Conservation (phyloP, 2,113 vertebrate genomes). For the Smithornis capensis region DNA sequence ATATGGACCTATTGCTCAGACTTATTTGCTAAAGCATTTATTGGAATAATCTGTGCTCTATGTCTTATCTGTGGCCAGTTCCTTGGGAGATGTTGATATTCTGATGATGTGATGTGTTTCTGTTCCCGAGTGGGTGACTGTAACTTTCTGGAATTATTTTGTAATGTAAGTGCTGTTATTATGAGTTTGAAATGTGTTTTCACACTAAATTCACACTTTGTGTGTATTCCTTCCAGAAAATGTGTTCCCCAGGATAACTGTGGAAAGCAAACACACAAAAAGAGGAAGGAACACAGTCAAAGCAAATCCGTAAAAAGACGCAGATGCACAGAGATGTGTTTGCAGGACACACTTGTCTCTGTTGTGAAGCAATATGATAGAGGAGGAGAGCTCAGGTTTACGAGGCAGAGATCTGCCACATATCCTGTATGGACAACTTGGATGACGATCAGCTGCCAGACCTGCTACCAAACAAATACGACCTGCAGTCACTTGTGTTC, state of each 20-base stretch:
- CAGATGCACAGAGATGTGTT: conserved; percentile 8
- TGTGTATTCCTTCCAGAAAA: conserved; percentile 50
- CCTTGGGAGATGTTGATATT: conserved; percentile 14
- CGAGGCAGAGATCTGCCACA: not conserved
- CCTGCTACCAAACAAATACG: not conserved
- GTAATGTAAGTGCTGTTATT: conserved; percentile 42
- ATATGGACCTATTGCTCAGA: conserved; percentile 13
- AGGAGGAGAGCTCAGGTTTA: not conserved
- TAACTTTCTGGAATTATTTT: conserved; percentile 51
- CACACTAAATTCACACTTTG: conserved; percentile 47
- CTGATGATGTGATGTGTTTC: conserved; percentile 40
- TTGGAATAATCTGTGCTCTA: conserved; percentile 15
- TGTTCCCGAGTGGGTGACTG: conserved; percentile 33
- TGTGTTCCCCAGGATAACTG: conserved; percentile 44
- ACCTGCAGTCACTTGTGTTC: not conserved
- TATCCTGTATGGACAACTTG: not conserved
- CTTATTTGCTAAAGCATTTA: conserved; percentile 29
- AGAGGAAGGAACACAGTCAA: conserved; percentile 28
- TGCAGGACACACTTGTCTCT: not conserved
- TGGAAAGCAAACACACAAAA: conserved; percentile 46
- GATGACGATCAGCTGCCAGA: not conserved
- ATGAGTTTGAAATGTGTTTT: conserved; percentile 58
- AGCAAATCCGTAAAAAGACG: conserved; percentile 33
- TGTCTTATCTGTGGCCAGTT: conserved; percentile 22
- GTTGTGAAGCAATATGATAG: not conserved